Base-by-base conservation (phyloP, 2,113 vertebrate genomes). In the Osmerus mordax region DNA sequence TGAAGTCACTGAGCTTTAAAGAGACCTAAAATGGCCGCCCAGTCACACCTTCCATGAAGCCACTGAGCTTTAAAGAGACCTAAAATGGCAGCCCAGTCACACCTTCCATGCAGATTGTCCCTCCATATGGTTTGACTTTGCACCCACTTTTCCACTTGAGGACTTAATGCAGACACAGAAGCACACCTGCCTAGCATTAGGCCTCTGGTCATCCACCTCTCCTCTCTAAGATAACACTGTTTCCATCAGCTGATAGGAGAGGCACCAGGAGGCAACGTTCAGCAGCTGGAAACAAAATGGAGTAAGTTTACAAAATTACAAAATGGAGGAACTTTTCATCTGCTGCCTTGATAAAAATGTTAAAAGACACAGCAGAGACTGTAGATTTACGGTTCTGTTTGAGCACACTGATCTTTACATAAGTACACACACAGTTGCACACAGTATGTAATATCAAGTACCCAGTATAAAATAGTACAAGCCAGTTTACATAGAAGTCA, bases 81-180 rank as follows among this genome's bases (percentile, higher is more conserved):
- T 83, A 70, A 82, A 72, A 75, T 78, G 82, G 86, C 79, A 84
- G 79, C 81, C 79, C 29, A 86, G 93, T 95, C 93, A 87, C 93
- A 94, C 92, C 93, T 95, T 93, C 91, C 89, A 90, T 87, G 89
- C 92, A 90, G 90, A 91, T 92, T 92, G 85, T 64, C 88, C 87
- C 78, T 85, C 94, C 96, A 98, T 97, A 93, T 98, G 97, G 94
- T 97, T 98, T 94, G 90, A 96, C 93, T 98, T 98, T 96, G 90
- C 95, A 97, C 96, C 94, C 93, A 95, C 93, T 96, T 95, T 95
- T 94, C 95, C 93, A 93, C 91, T 91, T 93, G 94, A 93, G 92
- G 92, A 89, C 93, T 92, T 91, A 92, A 89, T 94, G 93, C 95
- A 93, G 93, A 94, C 95, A 94, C 94, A 91, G 89, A 81, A 80